Evolutionary conservation across 2,888 invertebrate species (phyloP), one percentile per base, ranked within the genome.

Genomic region (Entomobrya multifasciata): DNA sequence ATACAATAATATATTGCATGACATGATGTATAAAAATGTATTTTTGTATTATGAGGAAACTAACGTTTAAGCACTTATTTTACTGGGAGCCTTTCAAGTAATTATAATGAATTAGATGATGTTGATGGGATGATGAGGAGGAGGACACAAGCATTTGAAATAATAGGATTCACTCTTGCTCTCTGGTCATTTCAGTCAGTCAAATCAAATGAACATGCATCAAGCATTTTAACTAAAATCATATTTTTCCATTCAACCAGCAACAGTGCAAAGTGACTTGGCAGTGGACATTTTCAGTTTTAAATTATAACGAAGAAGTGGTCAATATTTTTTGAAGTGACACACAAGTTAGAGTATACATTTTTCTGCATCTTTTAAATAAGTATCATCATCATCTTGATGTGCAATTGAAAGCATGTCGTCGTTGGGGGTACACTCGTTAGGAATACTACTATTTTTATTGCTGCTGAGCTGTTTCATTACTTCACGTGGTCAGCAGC

Each of bases 401-500:
- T 65, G 67, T 67, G 15, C 8, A 67, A 5, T n/a, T 44, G n/a
- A 22, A 44, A 67, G 22, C 49, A 74, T 74, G 74, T n/a, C 52
- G 74, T 30, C 74, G 25, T 49, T 74, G 30, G 36, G n/a, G 57
- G 22, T 57, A 57, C 25, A 49, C 22, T 57, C 41, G 22, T 3
- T 77, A 13, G 60, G 41, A 6, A 57, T 41, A 13, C 6, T 67
- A n/a, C 4, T 36, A 36, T 8, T 36, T 4, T 36, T 36, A 36
- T 41, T 41, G 13, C 6, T 67, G n/a, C 4, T 36, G 3, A 13
- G 62, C 65, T 49, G 1, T 22, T 36, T 13, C 57, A 47, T 60
- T n/a, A n/a, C n/a, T n/a, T n/a, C n/a, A n/a, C n/a, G 13, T 15
- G 57, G 83, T 22, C 91, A 91, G 60, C 91, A 91, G 55, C 79